These are phyloP conservation scores for Caenorhabditis brenneri DNA, from an alignment of 1,140 invertebrate species.

Conservation along the genomic window DNA sequence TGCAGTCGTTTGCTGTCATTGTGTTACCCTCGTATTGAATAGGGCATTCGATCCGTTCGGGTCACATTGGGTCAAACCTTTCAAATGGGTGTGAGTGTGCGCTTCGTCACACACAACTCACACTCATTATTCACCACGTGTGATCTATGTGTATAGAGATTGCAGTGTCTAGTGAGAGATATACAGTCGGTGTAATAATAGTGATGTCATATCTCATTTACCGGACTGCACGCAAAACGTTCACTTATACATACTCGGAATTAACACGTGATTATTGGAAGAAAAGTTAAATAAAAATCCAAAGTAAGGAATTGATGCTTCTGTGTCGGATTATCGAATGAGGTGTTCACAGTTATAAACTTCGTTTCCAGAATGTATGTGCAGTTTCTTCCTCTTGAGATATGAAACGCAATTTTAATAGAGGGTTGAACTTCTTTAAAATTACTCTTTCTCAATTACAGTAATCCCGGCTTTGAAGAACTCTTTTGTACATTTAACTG, in stretches of 20 bases:
- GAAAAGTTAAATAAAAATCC: too few relatives aligned
- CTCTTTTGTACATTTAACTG: neutral
- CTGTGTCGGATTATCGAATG: too few relatives aligned
- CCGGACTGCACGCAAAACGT: neutral
- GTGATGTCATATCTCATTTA: conserved; percentile 16
- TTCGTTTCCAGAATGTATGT: too few relatives aligned
- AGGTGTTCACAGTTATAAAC: too few relatives aligned
- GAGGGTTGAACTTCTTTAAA: neutral
- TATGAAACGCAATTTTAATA: too few relatives aligned
- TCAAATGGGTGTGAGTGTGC: neutral
- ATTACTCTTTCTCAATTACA: neutral
- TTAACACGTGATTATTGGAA: neutral
- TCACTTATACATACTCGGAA: neutral
- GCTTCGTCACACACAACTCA: neutral
- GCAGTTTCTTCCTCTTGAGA: too few relatives aligned
- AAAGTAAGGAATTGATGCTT: too few relatives aligned
- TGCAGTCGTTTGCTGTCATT: conserved; percentile 8
- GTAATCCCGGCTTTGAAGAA: neutral
- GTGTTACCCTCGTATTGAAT: neutral
- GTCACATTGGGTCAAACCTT: conserved; percentile 17
- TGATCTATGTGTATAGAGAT: neutral
- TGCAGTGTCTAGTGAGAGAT: neutral
- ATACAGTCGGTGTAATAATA: conserved; percentile 14
- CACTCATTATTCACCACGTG: neutral
- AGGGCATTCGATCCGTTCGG: neutral